Evolutionary conservation across 2,797 vertebrate species (phyloP), one percentile per base, ranked within the genome.

Genomic region (Sorex maritimensis): DNA sequence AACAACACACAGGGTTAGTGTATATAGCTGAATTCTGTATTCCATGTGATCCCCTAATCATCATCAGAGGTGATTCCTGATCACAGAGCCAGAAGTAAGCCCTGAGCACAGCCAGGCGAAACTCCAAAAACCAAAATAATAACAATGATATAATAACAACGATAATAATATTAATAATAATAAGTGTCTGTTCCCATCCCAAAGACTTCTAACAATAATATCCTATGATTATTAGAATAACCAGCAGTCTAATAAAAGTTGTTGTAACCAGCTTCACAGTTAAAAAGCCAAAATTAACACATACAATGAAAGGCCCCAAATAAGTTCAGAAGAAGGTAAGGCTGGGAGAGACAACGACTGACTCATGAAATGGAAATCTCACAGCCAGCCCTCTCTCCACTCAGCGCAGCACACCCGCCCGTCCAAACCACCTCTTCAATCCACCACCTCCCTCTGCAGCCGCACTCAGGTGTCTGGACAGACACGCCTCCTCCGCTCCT

Each of bases 211-310:
- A 72, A 93, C 21, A 61, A 61, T 61, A 61, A 61, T 21, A 19
- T 61, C 15, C 58, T 15, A 61, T 61, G 17, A 61, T 23, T 61
- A 61, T 61, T 61, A 61, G 49, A 61, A 61, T 90, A 81, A 49
- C 46, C 77, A 95, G 63, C 67, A 92, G 68, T 79, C 83, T 74
- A 69, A 90, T 97, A 95, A 96, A 97, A 94, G 82, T 95, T 95
- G 95, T 95, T 96, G 96, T 97, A 96, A 97, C 91, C 93, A 91
- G 89, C 85, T 93, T 92, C 92, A 15, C 91, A 90, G 91, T 94
- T 97, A 80, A 94, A 97, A 96, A 5, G 2, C 84, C 95, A 84
- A 92, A 83, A 93, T 81, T 93, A 95, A 58, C 15, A 77, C 49
- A 86, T 34, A 23, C 30, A 78, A 81, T 10, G 28, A 63, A 92